Conservation (phyloP, 2,797 vertebrate genomes). For the Myiotriccus ornatus region DNA sequence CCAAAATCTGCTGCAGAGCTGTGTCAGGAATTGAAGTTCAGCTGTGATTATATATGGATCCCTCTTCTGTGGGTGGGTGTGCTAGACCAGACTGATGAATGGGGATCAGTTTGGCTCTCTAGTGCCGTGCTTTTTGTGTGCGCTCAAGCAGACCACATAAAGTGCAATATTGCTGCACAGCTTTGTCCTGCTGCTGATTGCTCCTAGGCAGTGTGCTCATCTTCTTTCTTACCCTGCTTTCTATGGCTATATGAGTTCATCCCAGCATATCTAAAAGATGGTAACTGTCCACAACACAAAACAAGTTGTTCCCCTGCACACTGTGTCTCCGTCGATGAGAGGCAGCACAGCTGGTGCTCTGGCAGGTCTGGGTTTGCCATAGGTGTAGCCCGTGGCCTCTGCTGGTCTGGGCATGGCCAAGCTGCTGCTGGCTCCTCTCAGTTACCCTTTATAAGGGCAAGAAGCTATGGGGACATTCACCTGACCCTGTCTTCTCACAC, state of each 20-base stretch:
- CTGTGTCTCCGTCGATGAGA: accelerated
- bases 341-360: not conserved
- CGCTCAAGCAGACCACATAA: not conserved
- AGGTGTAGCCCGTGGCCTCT: accelerated
- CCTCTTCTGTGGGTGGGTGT: not conserved
- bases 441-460: not conserved
- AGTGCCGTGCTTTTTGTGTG: not conserved
- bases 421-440: not conserved
- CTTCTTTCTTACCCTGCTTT: not conserved
- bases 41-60: not conserved
- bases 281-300: not conserved
- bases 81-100: not conserved
- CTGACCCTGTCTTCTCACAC: not conserved
- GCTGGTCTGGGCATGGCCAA: not conserved
- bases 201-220: not conserved
- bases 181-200: not conserved
- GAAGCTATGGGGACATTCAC: not conserved
- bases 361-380: accelerated
- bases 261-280: accelerated
- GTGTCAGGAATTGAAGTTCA: not conserved
- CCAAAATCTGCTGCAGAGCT: not conserved
- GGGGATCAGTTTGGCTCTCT: not conserved
- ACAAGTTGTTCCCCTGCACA: not conserved
- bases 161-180: not conserved
- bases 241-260: not conserved